Conservation (phyloP, 2,797 vertebrate species). For the Acridotheres tristis region DNA sequence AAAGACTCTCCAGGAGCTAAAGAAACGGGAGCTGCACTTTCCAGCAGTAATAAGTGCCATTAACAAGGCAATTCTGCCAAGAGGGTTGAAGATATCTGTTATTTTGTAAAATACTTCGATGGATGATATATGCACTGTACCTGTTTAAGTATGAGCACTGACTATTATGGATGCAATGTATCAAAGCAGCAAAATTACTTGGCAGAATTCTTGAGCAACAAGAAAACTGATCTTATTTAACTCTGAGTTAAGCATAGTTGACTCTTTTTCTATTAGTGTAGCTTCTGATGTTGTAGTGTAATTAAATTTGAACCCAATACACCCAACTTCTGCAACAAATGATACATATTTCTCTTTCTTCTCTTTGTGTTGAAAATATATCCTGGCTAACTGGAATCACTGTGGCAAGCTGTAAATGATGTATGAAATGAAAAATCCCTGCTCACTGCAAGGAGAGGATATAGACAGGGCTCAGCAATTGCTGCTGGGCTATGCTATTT, state of each 20-base stretch:
- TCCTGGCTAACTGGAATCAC: conserved; percentile 59
- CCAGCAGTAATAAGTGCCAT: conserved; percentile 42
- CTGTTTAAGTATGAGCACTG: conserved; percentile 25
- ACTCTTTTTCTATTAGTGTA: conserved; percentile 45
- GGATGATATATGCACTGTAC: background rate
- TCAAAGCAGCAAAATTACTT: conserved; percentile 49
- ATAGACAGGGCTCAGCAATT: conserved; percentile 43
- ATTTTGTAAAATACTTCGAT: conserved; percentile 38
- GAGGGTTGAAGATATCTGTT: conserved; percentile 34
- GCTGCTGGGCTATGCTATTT: conserved; percentile 56
- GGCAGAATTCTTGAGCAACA: conserved; percentile 4
- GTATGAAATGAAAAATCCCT: conserved; percentile 73
- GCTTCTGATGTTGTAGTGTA: conserved; percentile 51
- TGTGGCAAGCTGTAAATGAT: conserved; percentile 72
- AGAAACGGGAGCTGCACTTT: conserved; percentile 36
- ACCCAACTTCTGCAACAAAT: conserved; percentile 51
- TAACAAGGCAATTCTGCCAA: conserved; percentile 57
- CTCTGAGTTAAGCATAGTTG: conserved; percentile 29
- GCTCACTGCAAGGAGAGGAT: conserved; percentile 51
- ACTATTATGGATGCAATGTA: conserved; percentile 21
- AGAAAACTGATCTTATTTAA: conserved; percentile 43
- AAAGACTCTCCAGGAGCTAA: conserved; percentile 28
- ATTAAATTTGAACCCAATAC: conserved; percentile 62
- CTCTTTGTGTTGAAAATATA: conserved; percentile 54
- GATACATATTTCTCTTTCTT: conserved; percentile 59